These are phyloP conservation scores for Hoplostethus mediterraneus DNA, from an alignment of 2,797 vertebrate genomes.

Conservation along the genomic window DNA sequence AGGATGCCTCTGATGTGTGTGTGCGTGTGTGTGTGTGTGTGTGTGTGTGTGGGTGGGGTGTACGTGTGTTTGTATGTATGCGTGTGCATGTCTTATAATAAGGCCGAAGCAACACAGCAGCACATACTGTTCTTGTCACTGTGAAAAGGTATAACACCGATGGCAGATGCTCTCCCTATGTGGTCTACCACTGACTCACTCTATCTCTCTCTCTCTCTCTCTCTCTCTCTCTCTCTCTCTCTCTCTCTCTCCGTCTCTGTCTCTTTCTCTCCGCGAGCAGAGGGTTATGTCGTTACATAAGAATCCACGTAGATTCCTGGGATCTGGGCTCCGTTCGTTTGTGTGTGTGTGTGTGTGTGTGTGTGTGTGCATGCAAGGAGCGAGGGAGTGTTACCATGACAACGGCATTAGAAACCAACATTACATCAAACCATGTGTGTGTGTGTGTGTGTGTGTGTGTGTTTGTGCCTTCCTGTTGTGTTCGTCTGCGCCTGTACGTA, in stretches of 20 bases:
- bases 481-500: conserved; percentile 8
- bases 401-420: conserved; percentile 82
- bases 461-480: conserved; percentile 50
- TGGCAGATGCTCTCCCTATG: conserved; percentile 75
- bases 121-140: conserved; percentile 75
- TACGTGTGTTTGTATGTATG: conserved; percentile 13
- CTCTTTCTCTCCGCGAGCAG: conserved; percentile 39
- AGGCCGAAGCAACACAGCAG: conserved; percentile 62
- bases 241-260: no score
- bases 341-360: conserved; percentile 32
- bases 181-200: conserved; percentile 73
- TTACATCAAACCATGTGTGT: conserved; percentile 65
- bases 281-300: conserved; percentile 79
- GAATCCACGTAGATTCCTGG: conserved; percentile 76
- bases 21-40: conserved; percentile 16
- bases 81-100: conserved; percentile 55
- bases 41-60: conserved; percentile 26
- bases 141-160: conserved; percentile 68
- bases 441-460: conserved; percentile 13
- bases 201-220: conserved; percentile 48
- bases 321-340: conserved; percentile 73
- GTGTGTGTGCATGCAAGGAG: conserved; percentile 37
- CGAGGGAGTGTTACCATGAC: conserved; percentile 86
- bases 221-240: conserved; percentile 30
- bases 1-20: conserved; percentile 42